Conservation (phyloP, 2,113 vertebrate genomes). For the Tamias sibiricus region DNA sequence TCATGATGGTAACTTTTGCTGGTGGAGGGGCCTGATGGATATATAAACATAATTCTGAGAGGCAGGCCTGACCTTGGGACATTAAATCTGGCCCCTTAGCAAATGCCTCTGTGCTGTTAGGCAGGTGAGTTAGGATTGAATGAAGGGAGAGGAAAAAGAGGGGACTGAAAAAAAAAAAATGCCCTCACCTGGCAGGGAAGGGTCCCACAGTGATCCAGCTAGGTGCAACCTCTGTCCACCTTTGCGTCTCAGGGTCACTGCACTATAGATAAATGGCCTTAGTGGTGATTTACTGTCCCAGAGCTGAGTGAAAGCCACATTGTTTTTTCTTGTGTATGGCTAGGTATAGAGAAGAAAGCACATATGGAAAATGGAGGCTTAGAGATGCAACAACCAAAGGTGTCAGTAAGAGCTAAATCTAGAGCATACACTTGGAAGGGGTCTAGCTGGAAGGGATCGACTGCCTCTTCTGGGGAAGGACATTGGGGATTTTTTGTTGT, state of each 20-base stretch:
- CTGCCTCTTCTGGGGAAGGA: neutral
- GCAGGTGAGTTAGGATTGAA: neutral
- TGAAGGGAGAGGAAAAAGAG: neutral
- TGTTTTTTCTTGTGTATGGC: neutral
- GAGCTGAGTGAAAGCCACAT: neutral
- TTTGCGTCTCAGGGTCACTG: neutral
- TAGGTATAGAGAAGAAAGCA: neutral
- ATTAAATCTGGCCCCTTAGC: neutral
- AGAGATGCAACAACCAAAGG: neutral
- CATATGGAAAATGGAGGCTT: neutral
- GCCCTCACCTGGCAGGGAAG: neutral
- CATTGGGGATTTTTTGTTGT: neutral
- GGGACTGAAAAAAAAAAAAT: neutral
- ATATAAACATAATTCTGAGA: neutral
- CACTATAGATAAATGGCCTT: neutral
- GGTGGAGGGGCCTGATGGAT: too few relatives aligned
- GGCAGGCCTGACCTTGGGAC: neutral
- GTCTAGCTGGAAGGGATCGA: fast-evolving
- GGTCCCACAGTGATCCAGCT: neutral
- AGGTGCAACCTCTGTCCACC: neutral
- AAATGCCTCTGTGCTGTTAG: neutral
- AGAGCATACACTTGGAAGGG: neutral
- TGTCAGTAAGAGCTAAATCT: neutral
- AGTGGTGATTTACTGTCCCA: neutral
- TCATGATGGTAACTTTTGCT: neutral